These are phyloP conservation scores for Theodoxus fluviatilis DNA, from an alignment of 2,888 invertebrate genomes.

Conservation along the genomic window DNA sequence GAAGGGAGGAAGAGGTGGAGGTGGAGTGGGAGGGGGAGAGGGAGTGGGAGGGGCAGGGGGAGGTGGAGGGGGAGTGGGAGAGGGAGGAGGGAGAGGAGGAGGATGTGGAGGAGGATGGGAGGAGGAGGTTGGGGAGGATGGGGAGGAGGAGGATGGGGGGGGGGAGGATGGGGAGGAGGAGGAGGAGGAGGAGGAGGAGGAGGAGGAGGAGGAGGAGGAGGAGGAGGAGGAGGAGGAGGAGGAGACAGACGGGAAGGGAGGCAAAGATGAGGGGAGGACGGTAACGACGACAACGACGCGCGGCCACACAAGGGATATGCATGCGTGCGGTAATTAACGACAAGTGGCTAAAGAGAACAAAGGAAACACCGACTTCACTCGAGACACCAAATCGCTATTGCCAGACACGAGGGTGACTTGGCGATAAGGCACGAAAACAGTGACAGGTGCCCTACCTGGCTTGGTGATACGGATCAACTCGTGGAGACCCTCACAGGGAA, in stretches of 20 bases:
- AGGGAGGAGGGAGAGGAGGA: neutral
- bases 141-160: neutral
- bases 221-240: neutral
- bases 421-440: neutral
- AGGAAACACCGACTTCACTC: neutral
- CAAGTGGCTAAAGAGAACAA: too few species aligned
- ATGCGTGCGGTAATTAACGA: too few species aligned
- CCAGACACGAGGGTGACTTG: neutral
- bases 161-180: neutral
- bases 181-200: neutral
- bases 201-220: neutral
- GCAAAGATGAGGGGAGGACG: neutral
- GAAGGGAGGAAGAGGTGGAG: too few species aligned
- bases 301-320: too few species aligned
- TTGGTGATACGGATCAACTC: slow-evolving; percentile 47
- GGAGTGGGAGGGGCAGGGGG: slow-evolving; percentile 16
- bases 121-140: neutral
- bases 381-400: neutral
- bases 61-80: slow-evolving; percentile 5
- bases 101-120: neutral
- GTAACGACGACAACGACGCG: neutral
- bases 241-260: neutral
- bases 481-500: slow-evolving; percentile 44
- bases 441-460: slow-evolving; percentile 37
- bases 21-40: too few species aligned